A percentile compares a stretch with the other conserved stretches of the same genome.
These are phyloP conservation scores for Perizoma affinitatum DNA, from an alignment of 2,888 invertebrate species.

Conservation along the genomic window DNA sequence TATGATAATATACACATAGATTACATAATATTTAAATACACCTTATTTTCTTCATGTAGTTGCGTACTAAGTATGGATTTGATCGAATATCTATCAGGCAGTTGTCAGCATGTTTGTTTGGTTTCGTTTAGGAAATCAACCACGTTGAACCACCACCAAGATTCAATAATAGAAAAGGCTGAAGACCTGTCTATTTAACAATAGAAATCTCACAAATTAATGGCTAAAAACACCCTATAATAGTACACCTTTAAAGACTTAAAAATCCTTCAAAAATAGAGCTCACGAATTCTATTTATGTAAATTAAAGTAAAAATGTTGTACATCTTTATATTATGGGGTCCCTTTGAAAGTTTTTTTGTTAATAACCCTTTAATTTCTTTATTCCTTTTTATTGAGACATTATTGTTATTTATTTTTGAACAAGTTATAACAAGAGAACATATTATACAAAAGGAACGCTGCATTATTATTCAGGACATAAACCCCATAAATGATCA, in stretches of 20 bases:
- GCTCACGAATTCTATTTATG: neutral
- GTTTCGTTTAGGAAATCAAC: conserved; percentile 5
- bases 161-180: conserved; percentile 21
- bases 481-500: too few relatives aligned
- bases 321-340: conserved; percentile 13
- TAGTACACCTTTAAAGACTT: conserved; percentile 8
- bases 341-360: conserved; percentile 30
- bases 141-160: conserved; percentile 25
- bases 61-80: too few relatives aligned
- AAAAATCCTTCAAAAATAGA: conserved; percentile 14
- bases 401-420: too few relatives aligned
- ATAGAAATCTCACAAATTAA: conserved; percentile 28
- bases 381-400: conserved; percentile 25
- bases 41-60: too few relatives aligned
- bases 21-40: too few relatives aligned
- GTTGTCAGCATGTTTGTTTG: too few relatives aligned
- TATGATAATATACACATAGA: too few relatives aligned
- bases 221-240: conserved; percentile 4
- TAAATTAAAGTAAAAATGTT: neutral
- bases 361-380: conserved; percentile 31
- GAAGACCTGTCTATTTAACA: conserved; percentile 35
- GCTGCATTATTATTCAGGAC: too few relatives aligned
- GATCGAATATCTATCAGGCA: too few relatives aligned
- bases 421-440: too few relatives aligned
- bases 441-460: too few relatives aligned